Base-by-base conservation (phyloP, 2,113 vertebrate genomes). In the Eira barbara region DNA sequence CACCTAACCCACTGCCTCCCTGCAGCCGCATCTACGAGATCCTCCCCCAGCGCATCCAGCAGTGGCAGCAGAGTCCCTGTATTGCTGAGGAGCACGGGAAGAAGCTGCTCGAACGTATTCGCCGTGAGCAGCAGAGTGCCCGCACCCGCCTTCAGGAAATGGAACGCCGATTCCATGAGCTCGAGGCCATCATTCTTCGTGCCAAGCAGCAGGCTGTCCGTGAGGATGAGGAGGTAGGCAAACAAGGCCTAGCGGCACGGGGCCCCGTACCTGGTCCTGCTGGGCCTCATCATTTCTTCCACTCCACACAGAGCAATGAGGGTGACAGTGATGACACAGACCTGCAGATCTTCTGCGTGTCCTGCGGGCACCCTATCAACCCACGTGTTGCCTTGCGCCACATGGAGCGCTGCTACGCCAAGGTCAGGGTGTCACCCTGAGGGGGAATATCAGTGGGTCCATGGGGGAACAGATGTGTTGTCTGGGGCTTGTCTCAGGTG, bases 21-120 rank as follows among this genome's bases (percentile, higher is more conserved):
- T 21, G 3, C 97, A 99, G 99, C 96, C 99, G 99, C 10, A 99
- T 99, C 98, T 99, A 99, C 7, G 99, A 99, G 98, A 99, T 99
- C 98, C 99, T 99, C 6, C 99, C 99, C 1, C 99, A 99, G 98
- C 99, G 99, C 4, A 99, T 99, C 97, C 99, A 99, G 98, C 99
- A 99, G 98, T 99, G 99, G 99, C 99, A 99, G 98, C 99, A 99
- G 98, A 99, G 99, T 97, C 99, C 99, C 0, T 99, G 99, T 97
- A 99, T 99, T 14, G 99, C 99, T 0, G 99, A 99, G 97, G 99
- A 99, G 82, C 99, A 99, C 0, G 99, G 99, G 14, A 99, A 99
- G 98, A 99, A 99, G 98, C 99, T 99, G 2, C 99, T 99, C 45
- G 99, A 99, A 98, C 99, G 99, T 13, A 99, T 99, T 97, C 99